A percentile compares a stretch with the other conserved stretches of the same genome.
Evolutionary conservation across 2,888 invertebrate species (phyloP).

Genomic region (Mystacides longicornis): DNA sequence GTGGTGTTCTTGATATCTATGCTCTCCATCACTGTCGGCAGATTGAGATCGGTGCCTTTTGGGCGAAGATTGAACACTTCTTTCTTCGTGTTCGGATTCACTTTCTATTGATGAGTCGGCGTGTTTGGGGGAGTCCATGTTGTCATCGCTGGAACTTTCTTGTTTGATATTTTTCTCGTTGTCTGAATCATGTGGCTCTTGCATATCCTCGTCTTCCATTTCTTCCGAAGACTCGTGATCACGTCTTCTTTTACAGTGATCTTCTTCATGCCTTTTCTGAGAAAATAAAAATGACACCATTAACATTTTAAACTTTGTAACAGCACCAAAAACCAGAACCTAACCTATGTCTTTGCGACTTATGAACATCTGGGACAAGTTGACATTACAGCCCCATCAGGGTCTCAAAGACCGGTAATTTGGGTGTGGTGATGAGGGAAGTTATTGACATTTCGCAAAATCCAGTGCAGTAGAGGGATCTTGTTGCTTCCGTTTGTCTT

Average conservation of each 20-base stretch:
- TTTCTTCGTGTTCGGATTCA: constrained; percentile 9
- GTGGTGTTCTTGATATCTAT: background rate
- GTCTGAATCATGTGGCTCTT: background rate
- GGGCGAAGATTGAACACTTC: background rate
- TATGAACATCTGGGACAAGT: no score
- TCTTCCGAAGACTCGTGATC: background rate
- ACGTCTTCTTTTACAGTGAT: constrained; percentile 7
- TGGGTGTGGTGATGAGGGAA: no score
- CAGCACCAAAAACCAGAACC: no score
- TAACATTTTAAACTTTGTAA: no score
- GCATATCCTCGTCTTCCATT: background rate
- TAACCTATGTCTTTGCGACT: no score
- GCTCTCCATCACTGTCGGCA: background rate
- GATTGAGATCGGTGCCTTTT: background rate
- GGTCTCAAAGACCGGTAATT: no score
- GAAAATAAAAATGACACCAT: no score
- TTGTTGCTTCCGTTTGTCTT: no score
- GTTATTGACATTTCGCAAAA: no score
- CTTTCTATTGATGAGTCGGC: background rate
- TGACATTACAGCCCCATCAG: no score
- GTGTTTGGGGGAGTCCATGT: constrained; percentile 8
- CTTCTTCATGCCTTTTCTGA: no score
- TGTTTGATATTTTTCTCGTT: constrained; percentile 19
- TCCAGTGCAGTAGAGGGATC: no score
- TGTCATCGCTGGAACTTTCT: background rate